phyloP scores from a whole-genome alignment of 2,113 vertebrate species.

The Seriola dumerili region DNA sequence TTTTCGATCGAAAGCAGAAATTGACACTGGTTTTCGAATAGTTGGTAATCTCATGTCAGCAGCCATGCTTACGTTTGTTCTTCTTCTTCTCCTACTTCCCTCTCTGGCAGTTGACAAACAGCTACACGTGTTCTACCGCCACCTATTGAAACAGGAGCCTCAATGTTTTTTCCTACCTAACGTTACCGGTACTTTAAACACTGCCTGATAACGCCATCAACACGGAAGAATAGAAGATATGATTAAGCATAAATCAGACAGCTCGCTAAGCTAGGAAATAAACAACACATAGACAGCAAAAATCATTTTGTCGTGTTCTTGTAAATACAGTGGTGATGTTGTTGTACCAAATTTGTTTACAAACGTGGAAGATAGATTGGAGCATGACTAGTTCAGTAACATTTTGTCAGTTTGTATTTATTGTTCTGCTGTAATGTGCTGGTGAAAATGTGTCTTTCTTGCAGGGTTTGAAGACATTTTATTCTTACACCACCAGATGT shows the following conservation, averaged over 20 bases:
- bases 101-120: not conserved
- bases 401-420: not conserved
- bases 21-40: slow-evolving; percentile 70
- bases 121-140: not conserved
- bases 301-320: too few species aligned
- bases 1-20: slow-evolving; percentile 70
- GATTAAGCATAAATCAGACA: too few species aligned
- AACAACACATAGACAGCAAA: too few species aligned
- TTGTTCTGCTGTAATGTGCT: not conserved
- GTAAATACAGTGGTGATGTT: too few species aligned
- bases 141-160: slow-evolving; percentile 8
- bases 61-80: slow-evolving; percentile 86
- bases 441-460: not conserved
- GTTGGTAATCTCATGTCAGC: slow-evolving; percentile 88
- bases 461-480: not conserved
- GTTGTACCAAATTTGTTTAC: too few species aligned
- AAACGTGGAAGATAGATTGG: too few species aligned
- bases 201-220: too few species aligned
- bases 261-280: too few species aligned
- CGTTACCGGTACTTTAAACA: not conserved
- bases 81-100: slow-evolving; percentile 10
- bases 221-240: too few species aligned
- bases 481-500: slow-evolving; percentile 46
- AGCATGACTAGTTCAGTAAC: too few species aligned
- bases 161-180: not conserved